Evolutionary conservation across 2,888 invertebrate genomes (phyloP).

Genomic region (Leucophenga montana): DNA sequence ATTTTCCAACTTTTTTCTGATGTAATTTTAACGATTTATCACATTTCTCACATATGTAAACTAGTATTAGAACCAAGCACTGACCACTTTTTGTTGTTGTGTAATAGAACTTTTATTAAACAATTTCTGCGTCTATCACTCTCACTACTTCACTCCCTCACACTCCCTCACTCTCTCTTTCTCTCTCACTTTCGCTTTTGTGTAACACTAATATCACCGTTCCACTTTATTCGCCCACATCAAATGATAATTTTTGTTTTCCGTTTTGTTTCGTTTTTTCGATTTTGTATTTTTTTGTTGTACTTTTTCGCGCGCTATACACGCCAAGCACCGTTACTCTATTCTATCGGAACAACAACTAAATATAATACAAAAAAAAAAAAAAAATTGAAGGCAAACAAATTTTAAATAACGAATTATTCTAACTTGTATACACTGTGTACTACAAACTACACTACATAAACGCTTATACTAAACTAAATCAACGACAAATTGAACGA

Average conservation of each 20-base stretch:
- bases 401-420: background rate
- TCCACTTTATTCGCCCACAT: background rate
- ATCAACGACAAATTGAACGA: background rate
- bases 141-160: background rate
- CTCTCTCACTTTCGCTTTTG: background rate
- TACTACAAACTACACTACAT: too few relatives aligned
- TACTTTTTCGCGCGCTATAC: background rate
- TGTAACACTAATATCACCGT: background rate
- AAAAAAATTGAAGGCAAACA: background rate
- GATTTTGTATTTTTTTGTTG: background rate
- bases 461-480: background rate
- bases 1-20: too few relatives aligned
- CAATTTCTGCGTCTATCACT: background rate
- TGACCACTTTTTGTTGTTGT: constrained; percentile 13
- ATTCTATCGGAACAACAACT: background rate
- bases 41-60: background rate
- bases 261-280: background rate
- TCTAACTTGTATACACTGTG: background rate
- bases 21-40: background rate
- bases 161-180: background rate
- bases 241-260: background rate
- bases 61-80: background rate
- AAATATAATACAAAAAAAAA: too few relatives aligned
- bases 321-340: constrained; percentile 17
- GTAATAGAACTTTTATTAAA: too few relatives aligned